A percentile compares a stretch with the other conserved stretches of the same genome.
Conservation (phyloP, 1,140 invertebrate genomes). For the Caligus rogercresseyi region DNA sequence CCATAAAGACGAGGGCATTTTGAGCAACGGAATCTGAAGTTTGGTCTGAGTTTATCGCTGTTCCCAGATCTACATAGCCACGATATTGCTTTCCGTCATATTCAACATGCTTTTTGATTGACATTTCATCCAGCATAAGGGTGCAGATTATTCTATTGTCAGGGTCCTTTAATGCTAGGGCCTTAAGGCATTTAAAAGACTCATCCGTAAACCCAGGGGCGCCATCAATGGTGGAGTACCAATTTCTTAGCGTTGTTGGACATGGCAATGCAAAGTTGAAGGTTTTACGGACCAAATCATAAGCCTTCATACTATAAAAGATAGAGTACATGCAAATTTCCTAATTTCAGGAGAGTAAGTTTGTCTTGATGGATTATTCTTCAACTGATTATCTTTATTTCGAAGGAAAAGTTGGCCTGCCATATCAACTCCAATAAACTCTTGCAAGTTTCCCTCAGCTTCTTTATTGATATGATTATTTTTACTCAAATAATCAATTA, state of each 20-base stretch:
- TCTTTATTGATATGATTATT: background rate
- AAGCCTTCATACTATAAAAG: constrained; percentile 5
- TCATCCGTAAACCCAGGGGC: background rate
- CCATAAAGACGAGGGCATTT: constrained; percentile 28
- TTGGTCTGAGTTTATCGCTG: constrained; percentile 22
- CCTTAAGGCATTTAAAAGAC: background rate
- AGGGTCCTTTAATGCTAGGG: background rate
- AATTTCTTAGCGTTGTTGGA: background rate
- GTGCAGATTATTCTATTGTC: constrained; percentile 20
- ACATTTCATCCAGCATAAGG: constrained; percentile 30
- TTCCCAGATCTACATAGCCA: constrained; percentile 25
- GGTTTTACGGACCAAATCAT: constrained; percentile 5
- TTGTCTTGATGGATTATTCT: background rate
- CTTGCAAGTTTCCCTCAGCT: background rate
- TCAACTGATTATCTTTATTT: background rate
- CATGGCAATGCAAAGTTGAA: background rate
- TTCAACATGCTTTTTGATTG: constrained; percentile 27
- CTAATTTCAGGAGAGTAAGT: background rate
- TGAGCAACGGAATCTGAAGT: constrained; percentile 26
- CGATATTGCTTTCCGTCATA: constrained; percentile 25
- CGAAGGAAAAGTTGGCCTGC: background rate
- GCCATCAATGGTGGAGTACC: constrained; percentile 8
- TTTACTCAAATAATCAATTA: background rate
- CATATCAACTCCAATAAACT: background rate
- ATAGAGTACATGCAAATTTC: constrained; percentile 2